Conservation (phyloP, 2,888 invertebrate genomes). For the Torymus aiolomorphi region DNA sequence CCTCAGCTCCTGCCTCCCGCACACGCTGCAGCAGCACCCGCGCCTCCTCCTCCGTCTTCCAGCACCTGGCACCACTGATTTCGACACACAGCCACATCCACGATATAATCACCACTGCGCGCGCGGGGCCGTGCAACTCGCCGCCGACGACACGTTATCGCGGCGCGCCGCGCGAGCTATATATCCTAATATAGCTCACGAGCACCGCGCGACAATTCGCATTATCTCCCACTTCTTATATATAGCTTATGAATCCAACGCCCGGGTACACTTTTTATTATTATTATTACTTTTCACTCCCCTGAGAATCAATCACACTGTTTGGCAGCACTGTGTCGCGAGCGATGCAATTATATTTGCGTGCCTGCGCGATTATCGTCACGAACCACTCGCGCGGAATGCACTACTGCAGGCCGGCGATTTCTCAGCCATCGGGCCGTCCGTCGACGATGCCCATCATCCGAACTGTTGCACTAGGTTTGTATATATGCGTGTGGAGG, state of each 20-base stretch:
- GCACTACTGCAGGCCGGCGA: background rate
- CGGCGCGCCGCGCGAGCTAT: background rate
- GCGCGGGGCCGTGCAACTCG: constrained; percentile 2
- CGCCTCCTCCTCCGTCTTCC: constrained; percentile 62
- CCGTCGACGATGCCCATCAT: constrained; percentile 9
- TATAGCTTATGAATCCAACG: too few species aligned
- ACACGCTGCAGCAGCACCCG: constrained; percentile 7
- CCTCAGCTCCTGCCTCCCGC: constrained; percentile 42
- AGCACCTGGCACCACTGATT: constrained; percentile 65
- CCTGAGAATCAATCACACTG: too few species aligned
- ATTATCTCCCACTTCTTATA: too few species aligned
- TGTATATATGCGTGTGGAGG: background rate
- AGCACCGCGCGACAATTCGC: background rate
- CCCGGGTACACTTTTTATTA: too few species aligned
- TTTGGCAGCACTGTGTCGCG: too few species aligned
- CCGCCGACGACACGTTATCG: background rate
- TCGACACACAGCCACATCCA: constrained; percentile 67
- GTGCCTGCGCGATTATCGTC: constrained; percentile 15
- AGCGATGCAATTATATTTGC: too few species aligned
- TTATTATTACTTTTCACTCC: too few species aligned
- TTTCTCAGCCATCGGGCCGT: constrained; percentile 44
- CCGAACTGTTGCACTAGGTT: constrained; percentile 24
- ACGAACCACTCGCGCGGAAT: constrained; percentile 48
- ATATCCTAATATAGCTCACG: background rate
- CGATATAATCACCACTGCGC: constrained; percentile 39